Conservation (phyloP, 1,140 invertebrate species). For the Amphibalanus amphitrite region DNA sequence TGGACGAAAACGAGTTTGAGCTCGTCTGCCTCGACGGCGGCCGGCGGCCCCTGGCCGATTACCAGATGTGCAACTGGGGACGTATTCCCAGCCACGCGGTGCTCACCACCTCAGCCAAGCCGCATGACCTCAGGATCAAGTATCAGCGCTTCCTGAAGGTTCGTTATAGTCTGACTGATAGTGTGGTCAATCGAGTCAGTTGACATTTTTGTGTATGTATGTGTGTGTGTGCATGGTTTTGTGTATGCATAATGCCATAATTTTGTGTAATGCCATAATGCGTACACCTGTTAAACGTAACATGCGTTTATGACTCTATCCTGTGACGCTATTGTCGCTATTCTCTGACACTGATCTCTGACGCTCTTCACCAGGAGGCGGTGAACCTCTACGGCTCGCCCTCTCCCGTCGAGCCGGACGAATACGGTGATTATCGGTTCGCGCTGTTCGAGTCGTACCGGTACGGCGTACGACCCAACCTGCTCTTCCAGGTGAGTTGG, state of each 20-base stretch:
- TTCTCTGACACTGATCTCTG: no score
- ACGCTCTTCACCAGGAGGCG: no score
- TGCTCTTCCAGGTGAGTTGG: conserved; percentile 43
- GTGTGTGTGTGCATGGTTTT: background rate
- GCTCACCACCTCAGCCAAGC: conserved; percentile 61
- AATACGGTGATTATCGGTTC: background rate
- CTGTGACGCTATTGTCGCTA: no score
- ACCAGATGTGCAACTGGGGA: conserved; percentile 70
- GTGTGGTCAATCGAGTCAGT: no score
- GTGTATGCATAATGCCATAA: no score
- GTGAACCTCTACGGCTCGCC: background rate
- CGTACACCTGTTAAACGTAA: no score
- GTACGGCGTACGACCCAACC: conserved; percentile 27
- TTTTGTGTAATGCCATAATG: no score
- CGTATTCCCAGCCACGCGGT: conserved; percentile 67
- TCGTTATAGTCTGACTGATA: no score
- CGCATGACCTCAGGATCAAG: conserved; percentile 31
- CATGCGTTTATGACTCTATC: no score
- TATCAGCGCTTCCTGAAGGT: background rate
- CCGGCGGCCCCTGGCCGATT: conserved; percentile 47
- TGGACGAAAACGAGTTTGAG: conserved; percentile 42
- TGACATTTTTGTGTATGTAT: background rate
- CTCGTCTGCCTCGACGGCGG: conserved; percentile 71
- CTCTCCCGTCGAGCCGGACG: background rate
- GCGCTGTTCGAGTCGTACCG: conserved; percentile 10